A percentile compares a stretch with the other conserved stretches of the same genome.
Conservation (phyloP, 2,797 vertebrate species). For the Phoxinus dragarum region DNA sequence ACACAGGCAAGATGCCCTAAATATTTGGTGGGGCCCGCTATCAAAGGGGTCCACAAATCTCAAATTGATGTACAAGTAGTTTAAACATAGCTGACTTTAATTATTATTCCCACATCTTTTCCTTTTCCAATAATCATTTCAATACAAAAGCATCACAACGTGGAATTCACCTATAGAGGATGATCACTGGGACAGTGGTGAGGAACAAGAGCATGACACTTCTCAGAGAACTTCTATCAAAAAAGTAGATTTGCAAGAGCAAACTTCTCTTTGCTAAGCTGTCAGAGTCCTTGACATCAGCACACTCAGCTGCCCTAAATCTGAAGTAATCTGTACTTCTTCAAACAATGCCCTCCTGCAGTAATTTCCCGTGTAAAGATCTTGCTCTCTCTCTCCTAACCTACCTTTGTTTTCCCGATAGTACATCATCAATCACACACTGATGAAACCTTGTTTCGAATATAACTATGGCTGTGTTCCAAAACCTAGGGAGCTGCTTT, state of each 20-base stretch:
- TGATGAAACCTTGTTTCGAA: constrained; percentile 12
- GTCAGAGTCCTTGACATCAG: constrained; percentile 13
- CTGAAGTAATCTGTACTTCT: constrained; percentile 27
- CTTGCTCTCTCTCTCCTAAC: constrained; percentile 3
- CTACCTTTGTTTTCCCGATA: constrained; percentile 31
- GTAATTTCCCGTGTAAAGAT: constrained; percentile 40
- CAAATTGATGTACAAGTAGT: constrained; percentile 50
- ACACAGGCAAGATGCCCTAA: constrained; percentile 43
- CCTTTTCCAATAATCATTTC: constrained; percentile 41
- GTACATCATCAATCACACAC: constrained; percentile 38
- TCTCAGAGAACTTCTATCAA: constrained; percentile 23
- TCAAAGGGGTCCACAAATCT: constrained; percentile 51
- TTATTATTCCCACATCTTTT: constrained; percentile 50
- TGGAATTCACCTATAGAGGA: constrained; percentile 26
- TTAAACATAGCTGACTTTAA: constrained; percentile 57
- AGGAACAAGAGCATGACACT: constrained; percentile 14
- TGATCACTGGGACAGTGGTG: not conserved
- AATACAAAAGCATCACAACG: constrained; percentile 20
- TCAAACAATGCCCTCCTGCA: constrained; percentile 39
- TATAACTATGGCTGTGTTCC: constrained; percentile 11
- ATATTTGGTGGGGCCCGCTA: constrained; percentile 47
- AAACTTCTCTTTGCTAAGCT: constrained; percentile 16
- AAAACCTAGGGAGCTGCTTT: constrained; percentile 19
- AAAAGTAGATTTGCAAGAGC: constrained; percentile 16
- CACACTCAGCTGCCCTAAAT: constrained; percentile 16